A percentile compares a stretch with the other conserved stretches of the same genome.
Conservation (phyloP, 1,140 invertebrate genomes). For the Dolichoris vasculosae region DNA sequence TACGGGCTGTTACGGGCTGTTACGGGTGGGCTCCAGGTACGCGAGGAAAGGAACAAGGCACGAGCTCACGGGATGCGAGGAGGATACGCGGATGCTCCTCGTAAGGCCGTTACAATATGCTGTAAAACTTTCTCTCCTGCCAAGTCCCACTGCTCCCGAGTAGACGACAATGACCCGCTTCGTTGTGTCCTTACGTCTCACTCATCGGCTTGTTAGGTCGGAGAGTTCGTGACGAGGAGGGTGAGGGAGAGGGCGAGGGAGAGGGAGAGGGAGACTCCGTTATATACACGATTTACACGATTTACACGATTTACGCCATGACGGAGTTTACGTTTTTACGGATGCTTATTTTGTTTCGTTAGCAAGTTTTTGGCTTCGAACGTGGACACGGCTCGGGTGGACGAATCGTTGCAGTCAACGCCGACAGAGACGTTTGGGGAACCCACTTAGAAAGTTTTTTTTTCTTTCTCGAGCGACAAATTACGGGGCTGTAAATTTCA, state of each 20-base stretch:
- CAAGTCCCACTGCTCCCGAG: neutral
- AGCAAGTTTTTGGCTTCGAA: neutral
- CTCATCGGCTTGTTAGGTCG: neutral
- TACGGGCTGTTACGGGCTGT: neutral
- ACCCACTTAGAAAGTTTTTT: conserved; percentile 38
- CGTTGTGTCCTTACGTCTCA: neutral
- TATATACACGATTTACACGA: conserved; percentile 41
- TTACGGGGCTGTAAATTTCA: neutral
- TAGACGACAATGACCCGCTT: neutral
- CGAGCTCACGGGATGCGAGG: neutral
- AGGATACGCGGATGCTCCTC: neutral
- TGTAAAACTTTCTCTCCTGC: conserved; percentile 62
- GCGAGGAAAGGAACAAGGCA: neutral
- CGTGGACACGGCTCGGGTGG: neutral
- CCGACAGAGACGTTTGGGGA: neutral
- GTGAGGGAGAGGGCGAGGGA: neutral
- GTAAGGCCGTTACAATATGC: conserved; percentile 12
- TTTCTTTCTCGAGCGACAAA: neutral
- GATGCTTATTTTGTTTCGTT: conserved; percentile 25
- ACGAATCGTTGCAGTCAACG: too few relatives aligned
- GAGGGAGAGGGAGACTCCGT: neutral
- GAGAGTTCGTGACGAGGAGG: neutral
- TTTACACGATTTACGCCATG: conserved; percentile 42
- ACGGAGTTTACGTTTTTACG: conserved; percentile 47
- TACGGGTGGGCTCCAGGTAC: neutral